A percentile compares a stretch with the other conserved stretches of the same genome.
Evolutionary conservation across 2,113 vertebrate species (phyloP).

Genomic region (Pungitius pungitius): DNA sequence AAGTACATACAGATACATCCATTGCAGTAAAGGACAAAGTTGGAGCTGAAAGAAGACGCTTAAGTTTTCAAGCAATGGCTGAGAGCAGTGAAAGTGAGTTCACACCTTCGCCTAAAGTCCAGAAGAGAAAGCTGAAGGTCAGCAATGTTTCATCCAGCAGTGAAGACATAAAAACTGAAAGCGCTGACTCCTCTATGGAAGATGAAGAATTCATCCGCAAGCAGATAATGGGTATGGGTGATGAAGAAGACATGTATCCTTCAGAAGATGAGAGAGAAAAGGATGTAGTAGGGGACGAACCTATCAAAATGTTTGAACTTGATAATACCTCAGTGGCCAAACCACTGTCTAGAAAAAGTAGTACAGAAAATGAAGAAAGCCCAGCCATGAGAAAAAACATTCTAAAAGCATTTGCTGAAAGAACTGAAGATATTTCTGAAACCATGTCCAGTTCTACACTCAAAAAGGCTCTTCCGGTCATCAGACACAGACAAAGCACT

Average conservation of each 20-base stretch:
- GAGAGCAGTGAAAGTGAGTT: slow-evolving; percentile 92
- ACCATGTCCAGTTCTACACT: slow-evolving; percentile 46
- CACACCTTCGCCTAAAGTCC: slow-evolving; percentile 80
- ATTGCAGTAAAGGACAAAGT: slow-evolving; percentile 60
- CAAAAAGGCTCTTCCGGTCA: slow-evolving; percentile 67
- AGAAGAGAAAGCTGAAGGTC: slow-evolving; percentile 80
- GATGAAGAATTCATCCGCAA: slow-evolving; percentile 93
- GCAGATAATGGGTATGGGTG: slow-evolving; percentile 93
- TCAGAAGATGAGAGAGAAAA: slow-evolving; percentile 89
- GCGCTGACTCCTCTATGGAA: slow-evolving; percentile 83
- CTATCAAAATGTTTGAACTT: slow-evolving; percentile 67
- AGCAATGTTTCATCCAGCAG: slow-evolving; percentile 89
- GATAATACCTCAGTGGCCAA: slow-evolving; percentile 74
- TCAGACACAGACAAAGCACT: slow-evolving; percentile 81
- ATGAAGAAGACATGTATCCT: slow-evolving; percentile 87
- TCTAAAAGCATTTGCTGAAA: slow-evolving; percentile 79
- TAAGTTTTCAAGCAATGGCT: slow-evolving; percentile 82
- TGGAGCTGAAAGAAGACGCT: slow-evolving; percentile 77
- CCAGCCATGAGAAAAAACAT: slow-evolving; percentile 78
- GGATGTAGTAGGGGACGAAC: slow-evolving; percentile 76
- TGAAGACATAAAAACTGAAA: slow-evolving; percentile 87
- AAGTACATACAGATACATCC: slow-evolving; percentile 56
- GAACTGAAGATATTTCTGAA: slow-evolving; percentile 82
- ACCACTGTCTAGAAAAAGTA: slow-evolving; percentile 77
- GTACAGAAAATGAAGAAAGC: slow-evolving; percentile 81